These are phyloP conservation scores for Conger conger DNA, from an alignment of 2,113 vertebrate genomes.

Conservation along the genomic window DNA sequence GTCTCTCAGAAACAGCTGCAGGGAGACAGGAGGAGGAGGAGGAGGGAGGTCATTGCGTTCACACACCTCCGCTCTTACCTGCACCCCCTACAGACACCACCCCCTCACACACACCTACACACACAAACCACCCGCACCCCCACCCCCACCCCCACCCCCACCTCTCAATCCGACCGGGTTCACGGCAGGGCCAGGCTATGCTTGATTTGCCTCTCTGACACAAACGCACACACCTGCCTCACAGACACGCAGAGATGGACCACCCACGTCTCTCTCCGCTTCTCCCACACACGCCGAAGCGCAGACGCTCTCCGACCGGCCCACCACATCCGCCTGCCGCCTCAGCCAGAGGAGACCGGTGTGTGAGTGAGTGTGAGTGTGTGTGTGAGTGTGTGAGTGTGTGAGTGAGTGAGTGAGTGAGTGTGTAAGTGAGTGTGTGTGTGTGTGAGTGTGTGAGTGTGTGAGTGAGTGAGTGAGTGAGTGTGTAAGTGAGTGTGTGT, in stretches of 20 bases:
- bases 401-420: background rate
- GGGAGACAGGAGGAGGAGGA: background rate
- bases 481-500: no score
- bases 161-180: background rate
- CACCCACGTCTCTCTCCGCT: background rate
- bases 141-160: no score
- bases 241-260: conserved; percentile 10
- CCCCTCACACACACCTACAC: no score
- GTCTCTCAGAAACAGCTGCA: background rate
- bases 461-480: conserved; percentile 1
- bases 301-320: background rate
- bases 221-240: background rate
- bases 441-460: no score
- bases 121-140: no score
- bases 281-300: background rate
- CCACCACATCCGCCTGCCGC: background rate
- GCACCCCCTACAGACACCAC: no score
- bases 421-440: background rate
- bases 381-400: conserved; percentile 5
- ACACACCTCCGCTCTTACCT: background rate
- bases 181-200: background rate
- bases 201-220: background rate
- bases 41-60: no score
- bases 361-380: conserved; percentile 9
- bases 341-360: conserved; percentile 26